Evolutionary conservation across 2,797 vertebrate genomes (phyloP).

Genomic region (Anableps anableps): DNA sequence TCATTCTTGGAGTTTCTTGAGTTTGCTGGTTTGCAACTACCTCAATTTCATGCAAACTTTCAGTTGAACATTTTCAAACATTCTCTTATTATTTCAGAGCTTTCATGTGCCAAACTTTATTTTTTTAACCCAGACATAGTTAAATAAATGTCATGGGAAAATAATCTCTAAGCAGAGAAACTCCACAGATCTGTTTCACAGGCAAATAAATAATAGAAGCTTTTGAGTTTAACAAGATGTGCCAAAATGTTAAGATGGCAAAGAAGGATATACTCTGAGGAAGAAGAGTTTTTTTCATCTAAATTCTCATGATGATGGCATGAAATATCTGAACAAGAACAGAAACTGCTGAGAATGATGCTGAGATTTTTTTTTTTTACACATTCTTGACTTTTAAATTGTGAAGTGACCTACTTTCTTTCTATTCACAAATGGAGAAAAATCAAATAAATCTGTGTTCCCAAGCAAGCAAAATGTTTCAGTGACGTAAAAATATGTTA

Average conservation of each 20-base stretch:
- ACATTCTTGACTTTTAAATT: conserved; percentile 30
- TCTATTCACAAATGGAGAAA: conserved; percentile 42
- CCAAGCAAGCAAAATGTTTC: background rate
- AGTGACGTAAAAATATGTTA: background rate
- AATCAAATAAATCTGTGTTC: background rate
- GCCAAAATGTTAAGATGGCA: conserved; percentile 20
- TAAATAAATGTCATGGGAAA: background rate
- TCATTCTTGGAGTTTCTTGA: background rate
- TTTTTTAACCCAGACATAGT: background rate
- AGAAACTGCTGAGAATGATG: conserved; percentile 13
- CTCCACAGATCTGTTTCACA: background rate
- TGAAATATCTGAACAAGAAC: conserved; percentile 17
- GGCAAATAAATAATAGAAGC: background rate
- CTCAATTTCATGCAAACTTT: background rate
- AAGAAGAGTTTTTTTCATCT: conserved; percentile 14
- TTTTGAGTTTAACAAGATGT: background rate
- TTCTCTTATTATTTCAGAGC: background rate
- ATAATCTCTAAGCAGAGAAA: background rate
- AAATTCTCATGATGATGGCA: conserved; percentile 45
- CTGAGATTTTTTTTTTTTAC: conserved; percentile 18
- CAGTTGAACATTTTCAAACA: background rate
- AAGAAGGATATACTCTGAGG: conserved; percentile 13
- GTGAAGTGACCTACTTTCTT: conserved; percentile 22
- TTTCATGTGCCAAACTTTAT: background rate
- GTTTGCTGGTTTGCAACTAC: background rate